Evolutionary conservation across 1,140 invertebrate species (phyloP).

Genomic region (Drosophila paulistorum): DNA sequence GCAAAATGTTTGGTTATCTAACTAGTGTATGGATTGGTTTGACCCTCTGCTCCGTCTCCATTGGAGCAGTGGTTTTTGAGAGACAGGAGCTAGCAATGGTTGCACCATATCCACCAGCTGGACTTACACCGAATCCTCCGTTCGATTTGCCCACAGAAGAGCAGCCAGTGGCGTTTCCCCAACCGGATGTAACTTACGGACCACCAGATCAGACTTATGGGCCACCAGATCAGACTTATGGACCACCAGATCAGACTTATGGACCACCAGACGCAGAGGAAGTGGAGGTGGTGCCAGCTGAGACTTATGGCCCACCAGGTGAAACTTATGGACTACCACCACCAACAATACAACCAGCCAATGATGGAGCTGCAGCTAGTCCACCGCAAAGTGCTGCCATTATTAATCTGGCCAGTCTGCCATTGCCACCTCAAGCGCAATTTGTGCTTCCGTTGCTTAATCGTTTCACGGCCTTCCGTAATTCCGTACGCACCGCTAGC

Average conservation of each 20-base stretch:
- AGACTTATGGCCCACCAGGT: slow-evolving; percentile 32
- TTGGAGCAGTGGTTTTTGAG: slow-evolving; percentile 38
- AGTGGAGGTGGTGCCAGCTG: background rate
- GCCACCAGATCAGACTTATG: slow-evolving; percentile 41
- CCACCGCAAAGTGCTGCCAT: slow-evolving; percentile 50
- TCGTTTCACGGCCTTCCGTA: slow-evolving; percentile 56
- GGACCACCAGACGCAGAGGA: slow-evolving; percentile 36
- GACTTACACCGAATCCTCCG: slow-evolving; percentile 61
- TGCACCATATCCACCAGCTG: slow-evolving; percentile 71
- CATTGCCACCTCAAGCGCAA: slow-evolving; percentile 57
- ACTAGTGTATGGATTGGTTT: slow-evolving; percentile 31
- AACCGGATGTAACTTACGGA: slow-evolving; percentile 58
- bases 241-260: slow-evolving; percentile 29
- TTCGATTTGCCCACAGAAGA: slow-evolving; percentile 71
- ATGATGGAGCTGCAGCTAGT: slow-evolving; percentile 10
- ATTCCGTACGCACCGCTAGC: slow-evolving; percentile 21
- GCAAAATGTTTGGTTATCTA: slow-evolving; percentile 55
- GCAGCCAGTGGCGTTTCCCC: slow-evolving; percentile 45
- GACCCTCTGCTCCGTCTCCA: slow-evolving; percentile 27
- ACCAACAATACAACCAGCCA: slow-evolving; percentile 19
- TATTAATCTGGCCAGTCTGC: slow-evolving; percentile 53
- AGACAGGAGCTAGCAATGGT: slow-evolving; percentile 38
- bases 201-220: slow-evolving; percentile 53
- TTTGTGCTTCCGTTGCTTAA: slow-evolving; percentile 57
- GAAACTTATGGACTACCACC: slow-evolving; percentile 31